phyloP scores from a whole-genome alignment of 2,113 vertebrate species.

The Myotis brandtii region DNA sequence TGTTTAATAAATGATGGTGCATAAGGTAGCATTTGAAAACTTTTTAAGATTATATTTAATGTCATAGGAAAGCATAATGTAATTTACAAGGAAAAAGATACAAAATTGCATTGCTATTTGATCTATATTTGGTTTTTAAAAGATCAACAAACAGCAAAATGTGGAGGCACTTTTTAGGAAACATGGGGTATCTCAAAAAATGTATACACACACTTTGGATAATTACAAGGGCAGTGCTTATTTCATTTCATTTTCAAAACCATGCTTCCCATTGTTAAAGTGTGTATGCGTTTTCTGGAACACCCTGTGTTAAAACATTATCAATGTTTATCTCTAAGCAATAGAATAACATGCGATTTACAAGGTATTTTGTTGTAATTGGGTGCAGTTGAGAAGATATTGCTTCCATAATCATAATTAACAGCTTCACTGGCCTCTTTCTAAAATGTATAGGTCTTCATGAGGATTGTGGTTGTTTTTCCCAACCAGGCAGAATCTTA shows the following conservation, averaged over 20 bases:
- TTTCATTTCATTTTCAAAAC: too few species aligned
- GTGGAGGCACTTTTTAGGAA: background rate
- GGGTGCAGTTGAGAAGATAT: background rate
- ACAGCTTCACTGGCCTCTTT: background rate
- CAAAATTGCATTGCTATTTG: constrained; percentile 15
- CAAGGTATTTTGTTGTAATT: background rate
- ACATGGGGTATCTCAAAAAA: too few species aligned
- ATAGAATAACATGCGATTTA: background rate
- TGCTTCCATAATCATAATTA: background rate
- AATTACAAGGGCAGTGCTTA: too few species aligned
- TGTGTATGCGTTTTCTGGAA: too few species aligned
- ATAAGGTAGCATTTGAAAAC: constrained; percentile 37
- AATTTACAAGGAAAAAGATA: constrained; percentile 7
- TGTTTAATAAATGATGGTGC: constrained; percentile 26
- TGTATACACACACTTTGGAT: too few species aligned
- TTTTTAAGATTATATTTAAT: constrained; percentile 47
- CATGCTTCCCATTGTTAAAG: too few species aligned
- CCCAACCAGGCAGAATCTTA: background rate
- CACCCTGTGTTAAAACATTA: background rate
- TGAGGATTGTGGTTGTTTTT: background rate
- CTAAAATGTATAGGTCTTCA: background rate
- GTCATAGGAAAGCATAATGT: background rate
- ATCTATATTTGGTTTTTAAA: background rate
- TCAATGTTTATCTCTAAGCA: background rate
- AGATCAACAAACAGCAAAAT: background rate